Evolutionary conservation across 2,888 invertebrate species (phyloP), one percentile per base, ranked within the genome.

Genomic region (Lepidonotus clava): DNA sequence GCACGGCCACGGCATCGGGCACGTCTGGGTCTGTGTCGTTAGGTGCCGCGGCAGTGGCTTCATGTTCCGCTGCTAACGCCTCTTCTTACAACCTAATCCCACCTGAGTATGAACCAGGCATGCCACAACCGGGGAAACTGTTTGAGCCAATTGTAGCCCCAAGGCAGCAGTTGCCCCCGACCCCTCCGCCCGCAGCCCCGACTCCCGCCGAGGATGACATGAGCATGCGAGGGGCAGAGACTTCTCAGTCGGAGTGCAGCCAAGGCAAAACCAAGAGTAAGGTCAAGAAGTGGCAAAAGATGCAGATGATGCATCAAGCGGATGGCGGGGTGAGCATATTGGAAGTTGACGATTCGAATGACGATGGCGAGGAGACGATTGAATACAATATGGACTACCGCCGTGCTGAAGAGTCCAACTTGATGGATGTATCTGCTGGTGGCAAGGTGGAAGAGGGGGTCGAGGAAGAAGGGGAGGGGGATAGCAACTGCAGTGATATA

Each of bases 301-400:
- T 91, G 46, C 90, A 89, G 53, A 88, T 90, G 32, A 89, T 88
- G 88, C 89, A 90, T 77, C 89, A 91, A 86, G 91, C 90, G 11
- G 87, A 86, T 8, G 89, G 89, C 61, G 87, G 88, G 18, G 88
- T 89, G 11, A 90, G 90, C 53, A 87, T 90, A 38, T 86, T 91
- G 21, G 91, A 90, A 85, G 88, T 91, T 5, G 89, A 89, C 77
- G 86, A 89, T 38, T 89, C 89, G 40, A 88, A 86, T n/a, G 41
- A 88, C 21, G 76, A 86, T 28, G 89, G 89, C 36, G 88, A 86
- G 8, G 91, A 91, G 8, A 91, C 91, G 21, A 87, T 87, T 77
- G 86, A 87, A 36, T 88, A 88, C 46, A 67, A 85, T 36, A 53
- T 40, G n/a, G 86, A 83, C 46, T 88, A 88, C 61, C 41, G 88